Base-by-base conservation (phyloP, 1,140 invertebrate genomes). In the Cydia splendana region DNA sequence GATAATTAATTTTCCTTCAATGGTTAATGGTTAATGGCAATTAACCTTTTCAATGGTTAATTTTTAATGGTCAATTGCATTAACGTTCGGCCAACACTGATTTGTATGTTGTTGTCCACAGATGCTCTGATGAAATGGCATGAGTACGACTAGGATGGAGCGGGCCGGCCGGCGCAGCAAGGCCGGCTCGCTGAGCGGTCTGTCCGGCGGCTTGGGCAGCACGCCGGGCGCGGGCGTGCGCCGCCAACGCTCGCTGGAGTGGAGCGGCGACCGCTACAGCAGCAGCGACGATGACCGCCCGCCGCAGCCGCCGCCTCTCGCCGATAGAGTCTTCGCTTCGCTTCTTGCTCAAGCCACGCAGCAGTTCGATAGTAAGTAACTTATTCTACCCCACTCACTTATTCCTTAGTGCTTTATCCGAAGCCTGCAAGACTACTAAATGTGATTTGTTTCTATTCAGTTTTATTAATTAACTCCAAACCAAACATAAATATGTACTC, bases 221-320 rank as follows among this genome's bases (percentile, higher is more conserved):
- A 38, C 80, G 4, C 76, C 79, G 53, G 80, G 82, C 71, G 90
- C 80, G 51, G 81, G 81, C 67, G 90, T 95, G 84, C 94, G 95
- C 75, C 93, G 95, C 77, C 95, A 95, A 88, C 93, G 95, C 79
- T 95, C 95, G 85, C 91, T 95, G 42, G 95, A 95, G 91, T 95
- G 95, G 95, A 91, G 94, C 78, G 94, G 95, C 82, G 94, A 95
- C 86, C 91, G 94, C 71, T 95, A 95, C 85, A 95, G 95, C 85
- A 95, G 95, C 85, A 94, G 94, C 78, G 95, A 96, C 78, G 95
- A 95, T 76, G 95, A 85, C 93, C 95, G 79, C 83, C 94, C 80
- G 82, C 91, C 78, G 86, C 94, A 88, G 90, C 89, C 90, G 4
- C 91, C 93, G n/a, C 91, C 94, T 62, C 94, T 95, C 73, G 95